Evolutionary conservation across 2,888 invertebrate species (phyloP), one percentile per base, ranked within the genome.

Genomic region (Bugula neritina): DNA sequence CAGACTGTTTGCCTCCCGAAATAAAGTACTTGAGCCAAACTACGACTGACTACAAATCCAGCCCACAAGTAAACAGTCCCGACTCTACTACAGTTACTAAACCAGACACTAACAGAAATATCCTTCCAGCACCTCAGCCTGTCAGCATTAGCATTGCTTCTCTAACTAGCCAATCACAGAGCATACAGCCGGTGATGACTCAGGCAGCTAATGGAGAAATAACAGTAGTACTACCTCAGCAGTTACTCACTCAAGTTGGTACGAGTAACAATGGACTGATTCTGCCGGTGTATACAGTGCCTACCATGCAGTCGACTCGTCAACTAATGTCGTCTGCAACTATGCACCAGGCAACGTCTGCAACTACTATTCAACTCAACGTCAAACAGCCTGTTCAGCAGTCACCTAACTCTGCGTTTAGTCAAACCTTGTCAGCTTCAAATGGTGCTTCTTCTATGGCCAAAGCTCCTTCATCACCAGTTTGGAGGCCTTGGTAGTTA

Each of bases 381-480:
- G 31, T 63, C 13, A 63, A 63, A 13, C 13, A 13, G 17, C 63
- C 63, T 13, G 3, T 63, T 5, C 63, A 63, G n/a, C 63, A 63
- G 31, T 63, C 63, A 5, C 63, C 63, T 17, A 63, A 63, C 63
- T 63, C 63, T 5, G 63, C 63, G 10, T 63, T 63, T 34, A 63
- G 63, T 63, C 63, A 63, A 31, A 63, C 63, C 3, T 25, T 23
- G 25, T 63, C 63, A 13, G 21, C 63, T 2, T 21, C 63, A 13
- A n/a, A 17, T n/a, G 13, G n/a, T 17, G n/a, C 31, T 2, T 31
- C 63, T 1, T 63, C 63, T 5, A 5, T n/a, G 5, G 1, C 63
- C 1, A 31, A 13, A 31, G 29, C 63, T 10, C 63, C 63, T 27
- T 3, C n/a, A 10, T 63, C 63, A 31, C 63, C 63, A 10, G 63